Percentiles rank a stretch among this genome's conserved stretches.
Evolutionary conservation across 2,888 invertebrate species (phyloP).

Genomic region (Athalia circularis): DNA sequence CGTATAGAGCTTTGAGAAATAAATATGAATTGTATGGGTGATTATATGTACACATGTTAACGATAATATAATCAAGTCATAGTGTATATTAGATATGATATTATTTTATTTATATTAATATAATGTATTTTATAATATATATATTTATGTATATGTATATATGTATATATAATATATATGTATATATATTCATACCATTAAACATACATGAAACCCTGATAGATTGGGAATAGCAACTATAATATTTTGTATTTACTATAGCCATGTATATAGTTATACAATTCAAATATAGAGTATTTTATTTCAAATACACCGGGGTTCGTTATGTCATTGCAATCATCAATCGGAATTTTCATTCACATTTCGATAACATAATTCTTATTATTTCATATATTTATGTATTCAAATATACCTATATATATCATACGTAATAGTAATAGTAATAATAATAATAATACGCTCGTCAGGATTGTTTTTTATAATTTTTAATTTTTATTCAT

Average conservation of each 20-base stretch:
- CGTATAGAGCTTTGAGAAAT: neutral
- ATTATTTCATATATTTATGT: neutral
- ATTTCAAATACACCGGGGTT: constrained; percentile 26
- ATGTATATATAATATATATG: constrained; percentile 58
- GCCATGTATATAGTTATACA: constrained; percentile 19
- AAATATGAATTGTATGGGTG: neutral
- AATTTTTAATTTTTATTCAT: neutral
- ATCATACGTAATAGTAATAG: no score
- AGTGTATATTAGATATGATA: constrained; percentile 36
- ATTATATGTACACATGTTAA: neutral
- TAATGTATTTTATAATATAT: constrained; percentile 70
- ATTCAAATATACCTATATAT: neutral
- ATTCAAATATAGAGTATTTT: constrained; percentile 17
- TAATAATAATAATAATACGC: neutral
- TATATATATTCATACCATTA: constrained; percentile 60
- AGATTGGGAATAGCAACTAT: constrained; percentile 65
- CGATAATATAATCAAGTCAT: no score
- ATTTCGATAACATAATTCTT: constrained; percentile 20
- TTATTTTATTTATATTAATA: constrained; percentile 52
- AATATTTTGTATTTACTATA: constrained; percentile 31
- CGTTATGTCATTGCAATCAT: constrained; percentile 36
- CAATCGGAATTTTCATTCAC: constrained; percentile 37
- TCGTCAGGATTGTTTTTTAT: constrained; percentile 23
- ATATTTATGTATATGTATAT: constrained; percentile 65
- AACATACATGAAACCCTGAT: constrained; percentile 70